Conservation (phyloP, 92 coral and sea anemone genomes). For the Paramuricea clavata region DNA sequence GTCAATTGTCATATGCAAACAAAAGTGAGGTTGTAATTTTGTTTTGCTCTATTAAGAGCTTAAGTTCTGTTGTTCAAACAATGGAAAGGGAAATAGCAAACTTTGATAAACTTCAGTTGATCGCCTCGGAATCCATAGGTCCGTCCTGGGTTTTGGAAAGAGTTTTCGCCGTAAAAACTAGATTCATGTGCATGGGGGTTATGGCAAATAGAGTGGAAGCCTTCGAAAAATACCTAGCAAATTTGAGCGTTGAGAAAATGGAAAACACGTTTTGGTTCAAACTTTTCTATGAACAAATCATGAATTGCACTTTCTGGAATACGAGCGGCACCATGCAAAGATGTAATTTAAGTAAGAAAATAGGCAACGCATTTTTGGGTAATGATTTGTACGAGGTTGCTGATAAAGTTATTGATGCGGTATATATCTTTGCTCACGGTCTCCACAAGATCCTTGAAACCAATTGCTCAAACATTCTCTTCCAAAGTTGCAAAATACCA, state of each 20-base stretch:
- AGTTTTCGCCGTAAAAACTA: too few relatives aligned
- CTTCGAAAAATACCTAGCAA: too few relatives aligned
- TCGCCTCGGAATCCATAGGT: too few relatives aligned
- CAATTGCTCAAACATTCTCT: conserved; percentile 45
- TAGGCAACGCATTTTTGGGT: background rate
- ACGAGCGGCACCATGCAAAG: background rate
- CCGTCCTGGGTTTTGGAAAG: too few relatives aligned
- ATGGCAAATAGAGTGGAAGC: too few relatives aligned
- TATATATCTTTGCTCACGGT: conserved; percentile 85
- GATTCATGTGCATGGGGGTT: too few relatives aligned
- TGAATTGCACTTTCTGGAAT: conserved; percentile 53
- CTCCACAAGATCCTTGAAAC: conserved; percentile 64
- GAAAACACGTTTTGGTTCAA: conserved; percentile 80
- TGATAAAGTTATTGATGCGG: conserved; percentile 78
- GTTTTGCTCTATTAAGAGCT: too few relatives aligned
- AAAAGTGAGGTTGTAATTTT: too few relatives aligned
- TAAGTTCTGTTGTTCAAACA: too few relatives aligned
- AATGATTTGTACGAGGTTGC: background rate
- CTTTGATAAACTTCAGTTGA: conserved; percentile 15
- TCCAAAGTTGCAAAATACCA: background rate
- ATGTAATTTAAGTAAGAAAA: background rate
- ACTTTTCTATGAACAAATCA: conserved; percentile 77
- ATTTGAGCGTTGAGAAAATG: conserved; percentile 67
- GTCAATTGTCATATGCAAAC: too few relatives aligned
- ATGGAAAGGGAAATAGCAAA: background rate